These are phyloP conservation scores for Acromyrmex charruanus DNA, from an alignment of 1,140 invertebrate species.

Conservation along the genomic window DNA sequence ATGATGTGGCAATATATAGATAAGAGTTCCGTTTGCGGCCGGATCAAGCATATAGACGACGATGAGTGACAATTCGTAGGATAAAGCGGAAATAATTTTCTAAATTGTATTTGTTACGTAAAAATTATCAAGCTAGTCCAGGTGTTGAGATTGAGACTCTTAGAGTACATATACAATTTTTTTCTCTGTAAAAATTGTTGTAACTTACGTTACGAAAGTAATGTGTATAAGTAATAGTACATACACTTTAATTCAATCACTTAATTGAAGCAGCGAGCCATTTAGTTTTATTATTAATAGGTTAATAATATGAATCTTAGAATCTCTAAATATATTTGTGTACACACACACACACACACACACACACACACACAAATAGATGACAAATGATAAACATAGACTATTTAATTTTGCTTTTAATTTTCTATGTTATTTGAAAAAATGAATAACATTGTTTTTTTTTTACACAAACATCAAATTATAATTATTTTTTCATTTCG, in stretches of 20 bases:
- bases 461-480: not conserved
- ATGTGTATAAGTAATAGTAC: slow-evolving; percentile 10
- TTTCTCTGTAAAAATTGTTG: not conserved
- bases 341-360: too few species aligned
- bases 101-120: slow-evolving; percentile 22
- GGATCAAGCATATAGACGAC: slow-evolving; percentile 11
- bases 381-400: not conserved
- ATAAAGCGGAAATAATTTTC: slow-evolving; percentile 11
- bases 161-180: not conserved
- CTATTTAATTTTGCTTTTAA: not conserved
- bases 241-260: not conserved
- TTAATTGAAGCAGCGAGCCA: not conserved
- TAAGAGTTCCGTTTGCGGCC: slow-evolving; percentile 35
- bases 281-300: not conserved
- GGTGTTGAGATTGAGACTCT: not conserved
- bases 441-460: too few species aligned
- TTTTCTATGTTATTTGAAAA: not conserved
- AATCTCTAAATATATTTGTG: slow-evolving; percentile 11
- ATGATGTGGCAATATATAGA: slow-evolving; percentile 47
- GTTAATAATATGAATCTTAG: not conserved
- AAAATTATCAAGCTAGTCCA: not conserved
- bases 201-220: not conserved
- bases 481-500: not conserved
- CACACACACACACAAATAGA: not conserved
- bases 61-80: slow-evolving; percentile 20